These are phyloP conservation scores for Furnarius figulus DNA, from an alignment of 2,113 vertebrate species.

Conservation along the genomic window DNA sequence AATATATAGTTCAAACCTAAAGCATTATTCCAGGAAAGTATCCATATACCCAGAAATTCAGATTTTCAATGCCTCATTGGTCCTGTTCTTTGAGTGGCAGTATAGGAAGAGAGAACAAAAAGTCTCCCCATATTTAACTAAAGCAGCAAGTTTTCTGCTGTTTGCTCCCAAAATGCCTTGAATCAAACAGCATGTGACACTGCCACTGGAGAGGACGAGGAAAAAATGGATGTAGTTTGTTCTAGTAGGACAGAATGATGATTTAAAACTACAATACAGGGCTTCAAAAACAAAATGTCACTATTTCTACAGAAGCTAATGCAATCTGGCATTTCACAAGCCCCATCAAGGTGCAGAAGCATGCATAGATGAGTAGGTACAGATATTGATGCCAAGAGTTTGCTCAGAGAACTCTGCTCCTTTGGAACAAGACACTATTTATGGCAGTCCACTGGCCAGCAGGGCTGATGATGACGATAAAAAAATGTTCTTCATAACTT, in stretches of 20 bases:
- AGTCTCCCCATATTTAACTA: neutral
- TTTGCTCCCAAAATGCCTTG: neutral
- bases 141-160: neutral
- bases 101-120: neutral
- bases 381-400: neutral
- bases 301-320: neutral
- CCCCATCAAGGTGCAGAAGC: neutral
- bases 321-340: neutral
- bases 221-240: neutral
- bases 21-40: neutral
- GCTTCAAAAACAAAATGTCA: neutral
- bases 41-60: neutral
- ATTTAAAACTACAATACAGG: neutral
- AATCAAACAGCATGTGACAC: accelerated
- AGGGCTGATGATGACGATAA: neutral
- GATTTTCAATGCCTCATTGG: neutral
- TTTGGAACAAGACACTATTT: neutral
- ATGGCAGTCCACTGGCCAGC: neutral
- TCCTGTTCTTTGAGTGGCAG: neutral
- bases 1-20: neutral
- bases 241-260: neutral
- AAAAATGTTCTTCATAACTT: neutral
- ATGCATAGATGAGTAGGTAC: neutral
- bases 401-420: neutral
- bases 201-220: neutral